Evolutionary conservation across 2,797 vertebrate genomes (phyloP).

Genomic region (Cyclura pinguis): DNA sequence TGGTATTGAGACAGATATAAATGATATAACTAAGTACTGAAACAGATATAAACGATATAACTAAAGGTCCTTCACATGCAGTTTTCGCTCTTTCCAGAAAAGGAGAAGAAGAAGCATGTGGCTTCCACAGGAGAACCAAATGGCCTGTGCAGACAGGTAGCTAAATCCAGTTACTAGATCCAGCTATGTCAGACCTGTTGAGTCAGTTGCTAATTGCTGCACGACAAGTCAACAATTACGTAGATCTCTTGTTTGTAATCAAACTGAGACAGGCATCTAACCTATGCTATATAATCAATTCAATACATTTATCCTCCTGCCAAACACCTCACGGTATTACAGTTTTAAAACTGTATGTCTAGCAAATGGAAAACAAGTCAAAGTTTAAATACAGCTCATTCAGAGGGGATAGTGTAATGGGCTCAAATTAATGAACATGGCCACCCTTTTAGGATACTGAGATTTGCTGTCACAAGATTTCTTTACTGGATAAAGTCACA

Average conservation of each 20-base stretch:
- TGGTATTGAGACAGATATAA: too few relatives aligned
- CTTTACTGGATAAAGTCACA: constrained; percentile 63
- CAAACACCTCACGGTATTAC: background rate
- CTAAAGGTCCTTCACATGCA: background rate
- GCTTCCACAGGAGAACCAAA: too few relatives aligned
- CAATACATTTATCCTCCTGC: constrained; percentile 42
- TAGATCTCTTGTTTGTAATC: background rate
- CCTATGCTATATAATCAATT: constrained; percentile 20
- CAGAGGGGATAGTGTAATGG: constrained; percentile 63
- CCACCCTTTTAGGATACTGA: constrained; percentile 63
- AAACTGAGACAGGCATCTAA: constrained; percentile 34
- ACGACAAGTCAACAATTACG: too few relatives aligned
- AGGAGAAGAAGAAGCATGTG: too few relatives aligned
- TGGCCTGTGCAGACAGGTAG: background rate
- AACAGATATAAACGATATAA: too few relatives aligned
- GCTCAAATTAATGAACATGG: constrained; percentile 70
- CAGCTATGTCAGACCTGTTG: too few relatives aligned
- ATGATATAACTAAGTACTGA: too few relatives aligned
- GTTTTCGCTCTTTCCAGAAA: background rate
- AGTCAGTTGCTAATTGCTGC: too few relatives aligned
- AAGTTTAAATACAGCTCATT: constrained; percentile 71
- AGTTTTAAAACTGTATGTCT: constrained; percentile 68
- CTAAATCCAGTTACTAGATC: background rate
- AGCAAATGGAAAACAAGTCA: constrained; percentile 75
- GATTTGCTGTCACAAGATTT: constrained; percentile 49